Evolutionary conservation across 2,888 invertebrate genomes (phyloP).

Genomic region (Cheilosia soror): DNA sequence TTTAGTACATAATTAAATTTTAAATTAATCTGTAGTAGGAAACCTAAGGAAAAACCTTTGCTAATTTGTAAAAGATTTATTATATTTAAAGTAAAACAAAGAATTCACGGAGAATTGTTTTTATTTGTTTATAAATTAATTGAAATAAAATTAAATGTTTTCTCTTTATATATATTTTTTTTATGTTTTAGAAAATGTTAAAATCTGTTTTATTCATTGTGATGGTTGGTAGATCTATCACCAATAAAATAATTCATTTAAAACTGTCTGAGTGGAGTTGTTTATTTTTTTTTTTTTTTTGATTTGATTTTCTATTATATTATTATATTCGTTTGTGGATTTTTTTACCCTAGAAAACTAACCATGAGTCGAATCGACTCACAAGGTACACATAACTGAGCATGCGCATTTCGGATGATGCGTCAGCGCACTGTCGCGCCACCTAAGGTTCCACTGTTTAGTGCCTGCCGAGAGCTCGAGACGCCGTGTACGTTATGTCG

Average conservation of each 20-base stretch:
- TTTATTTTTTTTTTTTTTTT: conserved; percentile 5
- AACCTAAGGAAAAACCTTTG: conserved; percentile 5
- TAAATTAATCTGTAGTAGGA: conserved; percentile 14
- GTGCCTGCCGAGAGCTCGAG: no score
- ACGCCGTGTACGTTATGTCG: no score
- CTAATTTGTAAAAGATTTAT: conserved; percentile 49
- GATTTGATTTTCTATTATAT: not conserved
- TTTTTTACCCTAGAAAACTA: no score
- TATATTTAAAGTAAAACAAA: conserved; percentile 7
- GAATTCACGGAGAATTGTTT: conserved; percentile 18
- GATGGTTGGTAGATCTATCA: conserved; percentile 46
- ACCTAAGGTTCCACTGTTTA: no score
- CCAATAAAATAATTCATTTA: conserved; percentile 65
- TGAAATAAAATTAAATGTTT: conserved; percentile 32
- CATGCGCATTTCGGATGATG: no score
- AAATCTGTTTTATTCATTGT: conserved; percentile 48
- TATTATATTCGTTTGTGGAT: no score
- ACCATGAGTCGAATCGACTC: no score
- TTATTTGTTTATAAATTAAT: conserved; percentile 26
- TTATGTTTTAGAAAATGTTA: conserved; percentile 50
- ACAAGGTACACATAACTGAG: no score
- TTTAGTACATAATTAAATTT: conserved; percentile 20
- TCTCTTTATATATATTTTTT: conserved; percentile 1
- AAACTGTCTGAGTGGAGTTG: not conserved
- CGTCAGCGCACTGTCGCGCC: no score